Evolutionary conservation across 1,140 invertebrate species (phyloP), one percentile per base, ranked within the genome.

Genomic region (Phocides pigmalion): DNA sequence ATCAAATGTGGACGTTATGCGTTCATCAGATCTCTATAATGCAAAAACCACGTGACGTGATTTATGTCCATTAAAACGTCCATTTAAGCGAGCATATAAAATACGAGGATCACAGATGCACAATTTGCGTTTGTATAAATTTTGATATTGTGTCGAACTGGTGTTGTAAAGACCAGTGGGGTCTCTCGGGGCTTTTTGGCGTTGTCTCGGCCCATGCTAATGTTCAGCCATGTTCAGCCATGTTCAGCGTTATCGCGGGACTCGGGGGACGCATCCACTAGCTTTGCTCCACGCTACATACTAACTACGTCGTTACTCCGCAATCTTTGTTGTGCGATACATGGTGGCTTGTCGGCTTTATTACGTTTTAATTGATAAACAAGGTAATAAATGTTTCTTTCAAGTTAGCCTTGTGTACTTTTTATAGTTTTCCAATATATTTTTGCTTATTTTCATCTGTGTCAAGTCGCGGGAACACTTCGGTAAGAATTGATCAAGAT

Each of bases 1-100:
- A 25, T 50, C 25, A 50, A 22, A 50, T 50, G 19, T 47, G 44
- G 4, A 22, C 44, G 8, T 46, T 49, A 25, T 50, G 28, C 16
- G 25, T 17, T 50, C 47, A 50, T 50, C 47, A 50, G 47, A 50
- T 32, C 25, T 49, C 20, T 28, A 49, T 49, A 49, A 49, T 50
- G 16, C 42, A 50, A 50, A 35, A 50, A 50, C 47, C 47, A 15
- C 47, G 28, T 17, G 22, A 50, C 22, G 25, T 35, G 47, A 50
- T 50, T 50, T 50, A 50, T 22, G 15, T 17, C 25, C 14, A 14
- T 35, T 50, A 50, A 35, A 9, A n/a, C 32, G 47, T 50, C 25
- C 25, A 32, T 50, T 17, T 15, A 2, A 15, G 28, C 35, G 22
- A 25, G 25, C 47, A 20, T 50, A 25, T 50, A 35, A 50, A 50